Evolutionary conservation across 2,113 vertebrate genomes (phyloP), one percentile per base, ranked within the genome.

Genomic region (Barnardius zonarius): DNA sequence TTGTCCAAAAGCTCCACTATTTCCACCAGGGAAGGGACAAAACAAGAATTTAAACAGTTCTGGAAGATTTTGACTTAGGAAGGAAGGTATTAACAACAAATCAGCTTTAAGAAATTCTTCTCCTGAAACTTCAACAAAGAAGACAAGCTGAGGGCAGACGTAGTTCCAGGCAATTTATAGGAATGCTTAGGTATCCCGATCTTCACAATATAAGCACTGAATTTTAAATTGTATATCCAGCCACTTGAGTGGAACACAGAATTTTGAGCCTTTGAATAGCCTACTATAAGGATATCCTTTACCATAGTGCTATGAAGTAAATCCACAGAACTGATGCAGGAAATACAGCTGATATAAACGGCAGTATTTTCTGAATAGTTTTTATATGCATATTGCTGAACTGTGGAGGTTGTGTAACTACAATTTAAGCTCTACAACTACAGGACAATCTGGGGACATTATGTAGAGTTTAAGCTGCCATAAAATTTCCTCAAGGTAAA

Each of bases 301-400:
- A 22, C 61, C 78, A 51, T 67, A 67, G 52, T 27, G 37, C 51
- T 66, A 11, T 74, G 57, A 86, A 62, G 55, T 51, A 67, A 68
- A 75, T 70, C 35, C 19, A 44, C 7, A 75, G 35, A 89, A 78
- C 31, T 54, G 43, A 63, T 84, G 68, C 30, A 70, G 73, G 66
- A 91, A 88, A 82, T 30, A 44, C 16, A 57, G 17, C 28, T 44
- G 49, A 70, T 77, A 78, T 12, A 82, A 88, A 64, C 79, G n/a
- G n/a, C 18, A 69, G 43, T 96, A 81, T 51, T 83, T 97, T 95
- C 79, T 44, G 24, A 54, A 61, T 76, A n/a, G 43, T 83, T 85
- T 39, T 64, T 95, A 72, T 37, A 79, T 73, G 66, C 17, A n/a
- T 73, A 67, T 90, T 90, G 37, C 28, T 78, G 30, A 93, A 83